Conservation (phyloP, 2,888 invertebrate species). For the Seira sanloemensis region DNA sequence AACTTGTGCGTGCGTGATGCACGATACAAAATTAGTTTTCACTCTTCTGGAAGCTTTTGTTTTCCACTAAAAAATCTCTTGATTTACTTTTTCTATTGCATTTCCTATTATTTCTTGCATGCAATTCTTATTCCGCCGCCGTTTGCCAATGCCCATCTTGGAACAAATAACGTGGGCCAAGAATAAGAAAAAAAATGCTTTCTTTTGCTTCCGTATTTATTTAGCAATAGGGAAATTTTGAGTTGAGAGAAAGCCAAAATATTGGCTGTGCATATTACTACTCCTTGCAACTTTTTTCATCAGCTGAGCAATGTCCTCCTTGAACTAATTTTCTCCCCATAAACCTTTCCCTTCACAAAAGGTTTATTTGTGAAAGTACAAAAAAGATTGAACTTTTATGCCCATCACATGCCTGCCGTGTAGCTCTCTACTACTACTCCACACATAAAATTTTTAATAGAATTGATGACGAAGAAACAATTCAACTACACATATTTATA, state of each 20-base stretch:
- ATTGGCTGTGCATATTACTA: neutral
- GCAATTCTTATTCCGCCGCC: neutral
- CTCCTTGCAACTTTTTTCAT: neutral
- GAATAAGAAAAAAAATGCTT: no score
- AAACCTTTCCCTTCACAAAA: neutral
- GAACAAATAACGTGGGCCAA: no score
- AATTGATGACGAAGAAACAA: neutral
- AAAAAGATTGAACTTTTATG: neutral
- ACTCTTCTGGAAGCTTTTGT: no score
- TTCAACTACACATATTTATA: neutral
- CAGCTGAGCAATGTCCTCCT: neutral
- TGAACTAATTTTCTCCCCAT: neutral
- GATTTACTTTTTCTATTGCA: neutral
- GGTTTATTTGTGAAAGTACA: neutral
- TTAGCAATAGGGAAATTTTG: no score
- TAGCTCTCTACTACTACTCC: no score
- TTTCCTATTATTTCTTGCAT: neutral
- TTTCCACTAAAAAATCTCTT: neutral
- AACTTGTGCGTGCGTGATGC: conserved; percentile 44
- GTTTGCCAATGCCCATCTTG: no score
- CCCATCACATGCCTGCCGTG: neutral
- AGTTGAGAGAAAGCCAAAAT: neutral
- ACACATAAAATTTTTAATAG: neutral
- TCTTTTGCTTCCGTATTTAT: no score
- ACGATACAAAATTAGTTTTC: no score